Evolutionary conservation across 2,113 vertebrate genomes (phyloP).

Genomic region (Sakesphorus luctuosus): DNA sequence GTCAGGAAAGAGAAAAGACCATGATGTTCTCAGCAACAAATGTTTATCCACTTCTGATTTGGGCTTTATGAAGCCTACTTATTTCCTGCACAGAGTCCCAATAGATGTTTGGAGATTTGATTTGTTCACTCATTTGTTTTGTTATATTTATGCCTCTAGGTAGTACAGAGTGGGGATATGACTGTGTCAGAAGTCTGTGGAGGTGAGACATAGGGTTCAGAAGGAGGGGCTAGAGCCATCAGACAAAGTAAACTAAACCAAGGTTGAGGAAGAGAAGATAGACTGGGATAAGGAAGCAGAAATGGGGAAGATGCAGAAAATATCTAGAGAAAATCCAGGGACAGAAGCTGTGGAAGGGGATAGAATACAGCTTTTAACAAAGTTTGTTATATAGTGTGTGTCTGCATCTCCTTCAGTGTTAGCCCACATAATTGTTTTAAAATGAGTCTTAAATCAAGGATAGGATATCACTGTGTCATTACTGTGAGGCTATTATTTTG

Average conservation of each 20-base stretch:
- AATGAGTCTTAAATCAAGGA: neutral
- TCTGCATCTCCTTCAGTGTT: neutral
- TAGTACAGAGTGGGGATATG: fast-evolving
- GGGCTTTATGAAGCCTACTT: neutral
- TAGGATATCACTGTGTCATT: neutral
- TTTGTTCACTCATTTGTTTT: neutral
- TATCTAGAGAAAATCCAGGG: neutral
- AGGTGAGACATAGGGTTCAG: neutral
- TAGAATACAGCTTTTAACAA: neutral
- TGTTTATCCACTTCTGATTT: neutral
- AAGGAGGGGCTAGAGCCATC: neutral
- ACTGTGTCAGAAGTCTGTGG: neutral
- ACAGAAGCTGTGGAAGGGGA: neutral
- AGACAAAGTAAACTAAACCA: neutral
- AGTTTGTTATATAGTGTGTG: neutral
- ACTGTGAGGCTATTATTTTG: neutral
- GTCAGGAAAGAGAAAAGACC: neutral
- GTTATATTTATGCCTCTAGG: neutral
- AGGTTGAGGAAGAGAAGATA: neutral
- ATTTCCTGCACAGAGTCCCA: neutral
- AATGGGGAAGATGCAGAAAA: neutral
- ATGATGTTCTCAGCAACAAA: neutral
- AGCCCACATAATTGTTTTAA: neutral
- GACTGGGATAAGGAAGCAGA: neutral
- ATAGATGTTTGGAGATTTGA: neutral